phyloP scores from a whole-genome alignment of 2,797 vertebrate genomes.

The Gadopsis bispinosus region DNA sequence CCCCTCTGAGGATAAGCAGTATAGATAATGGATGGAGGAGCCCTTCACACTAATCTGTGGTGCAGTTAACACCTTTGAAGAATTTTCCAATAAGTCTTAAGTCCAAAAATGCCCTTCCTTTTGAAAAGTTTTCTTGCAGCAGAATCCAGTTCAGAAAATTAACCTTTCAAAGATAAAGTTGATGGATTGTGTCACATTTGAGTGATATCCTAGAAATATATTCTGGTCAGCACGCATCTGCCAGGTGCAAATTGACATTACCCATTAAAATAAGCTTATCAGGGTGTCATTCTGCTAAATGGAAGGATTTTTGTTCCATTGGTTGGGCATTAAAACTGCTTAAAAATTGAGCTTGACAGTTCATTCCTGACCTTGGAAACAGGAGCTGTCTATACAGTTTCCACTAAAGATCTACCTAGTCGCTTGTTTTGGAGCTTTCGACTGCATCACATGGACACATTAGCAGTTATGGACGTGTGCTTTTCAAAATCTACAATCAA shows the following conservation, averaged over 20 bases:
- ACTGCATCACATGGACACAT: background rate
- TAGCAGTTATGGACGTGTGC: background rate
- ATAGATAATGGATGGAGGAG: slow-evolving; percentile 17
- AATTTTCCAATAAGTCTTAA: slow-evolving; percentile 66
- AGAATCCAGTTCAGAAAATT: slow-evolving; percentile 47
- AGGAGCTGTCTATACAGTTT: background rate
- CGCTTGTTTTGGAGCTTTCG: background rate
- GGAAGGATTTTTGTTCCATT: slow-evolving; percentile 3
- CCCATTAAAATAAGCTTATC: slow-evolving; percentile 29
- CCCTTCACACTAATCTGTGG: slow-evolving; percentile 75
- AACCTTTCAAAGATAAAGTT: slow-evolving; percentile 61
- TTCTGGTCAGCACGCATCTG: slow-evolving; percentile 13
- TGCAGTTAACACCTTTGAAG: slow-evolving; percentile 67
- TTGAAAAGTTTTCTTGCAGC: slow-evolving; percentile 46
- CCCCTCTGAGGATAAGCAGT: no score
- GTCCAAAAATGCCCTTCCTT: slow-evolving; percentile 69
- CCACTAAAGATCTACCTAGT: slow-evolving; percentile 3
- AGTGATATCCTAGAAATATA: slow-evolving; percentile 23
- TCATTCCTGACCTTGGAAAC: slow-evolving; percentile 37
- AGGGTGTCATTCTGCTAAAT: slow-evolving; percentile 19
- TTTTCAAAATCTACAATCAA: background rate
- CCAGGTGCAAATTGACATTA: slow-evolving; percentile 43
- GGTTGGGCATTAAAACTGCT: background rate
- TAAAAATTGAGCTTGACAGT: slow-evolving; percentile 3
- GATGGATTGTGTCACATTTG: slow-evolving; percentile 46